These are phyloP conservation scores for Teleopsis dalmanni DNA, from an alignment of 1,140 invertebrate species.

Conservation along the genomic window DNA sequence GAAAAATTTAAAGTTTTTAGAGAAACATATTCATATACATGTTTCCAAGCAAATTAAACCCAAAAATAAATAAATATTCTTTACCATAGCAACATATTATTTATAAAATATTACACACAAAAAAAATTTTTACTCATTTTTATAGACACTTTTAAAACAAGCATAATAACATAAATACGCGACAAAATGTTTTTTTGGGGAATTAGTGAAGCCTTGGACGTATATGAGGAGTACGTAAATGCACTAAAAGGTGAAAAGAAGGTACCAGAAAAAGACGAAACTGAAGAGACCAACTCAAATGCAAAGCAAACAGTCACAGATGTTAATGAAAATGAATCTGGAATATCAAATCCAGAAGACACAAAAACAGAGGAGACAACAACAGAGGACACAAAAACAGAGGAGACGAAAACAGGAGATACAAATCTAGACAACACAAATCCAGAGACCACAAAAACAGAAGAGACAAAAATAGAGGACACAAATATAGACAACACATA, in stretches of 20 bases:
- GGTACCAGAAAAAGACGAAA: too few relatives aligned
- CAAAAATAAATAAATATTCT: too few relatives aligned
- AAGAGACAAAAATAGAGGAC: not conserved
- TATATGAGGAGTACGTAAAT: slow-evolving; percentile 52
- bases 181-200: slow-evolving; percentile 63
- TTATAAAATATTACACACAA: not conserved
- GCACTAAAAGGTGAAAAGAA: slow-evolving; percentile 25
- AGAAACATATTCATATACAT: too few relatives aligned
- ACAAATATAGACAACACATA: not conserved
- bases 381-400: not conserved
- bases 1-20: too few relatives aligned
- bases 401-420: not conserved
- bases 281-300: not conserved
- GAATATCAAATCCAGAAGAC: not conserved
- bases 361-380: not conserved
- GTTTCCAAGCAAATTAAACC: too few relatives aligned
- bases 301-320: too few relatives aligned
- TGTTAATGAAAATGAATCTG: too few relatives aligned
- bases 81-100: too few relatives aligned
- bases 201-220: slow-evolving; percentile 60
- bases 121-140: not conserved
- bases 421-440: too few relatives aligned
- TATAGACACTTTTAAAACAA: not conserved
- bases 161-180: not conserved
- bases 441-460: not conserved